phyloP scores from a whole-genome alignment of 2,113 vertebrate genomes.

The Equus przewalskii region DNA sequence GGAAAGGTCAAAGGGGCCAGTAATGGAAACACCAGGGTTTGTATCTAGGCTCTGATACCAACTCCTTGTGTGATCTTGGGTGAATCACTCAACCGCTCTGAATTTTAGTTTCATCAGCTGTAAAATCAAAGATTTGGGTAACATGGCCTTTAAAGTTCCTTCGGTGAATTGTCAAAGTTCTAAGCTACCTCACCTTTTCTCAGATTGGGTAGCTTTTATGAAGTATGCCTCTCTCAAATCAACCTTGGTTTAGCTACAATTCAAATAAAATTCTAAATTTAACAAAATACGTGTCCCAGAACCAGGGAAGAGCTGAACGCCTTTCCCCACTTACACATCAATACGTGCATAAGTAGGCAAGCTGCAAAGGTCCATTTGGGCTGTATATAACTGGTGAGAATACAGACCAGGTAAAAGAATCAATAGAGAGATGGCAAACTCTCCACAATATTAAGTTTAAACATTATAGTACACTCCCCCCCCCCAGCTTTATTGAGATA shows the following conservation, averaged over 20 bases:
- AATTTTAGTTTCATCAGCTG: neutral
- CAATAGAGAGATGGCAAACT: neutral
- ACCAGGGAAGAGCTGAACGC: neutral
- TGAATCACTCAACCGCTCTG: neutral
- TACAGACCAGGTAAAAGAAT: neutral
- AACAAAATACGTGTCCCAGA: neutral
- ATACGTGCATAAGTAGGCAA: neutral
- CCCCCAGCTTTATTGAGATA: neutral
- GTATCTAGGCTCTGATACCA: neutral
- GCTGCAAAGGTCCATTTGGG: neutral
- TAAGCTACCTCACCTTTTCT: neutral
- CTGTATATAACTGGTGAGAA: neutral
- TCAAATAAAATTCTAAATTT: neutral
- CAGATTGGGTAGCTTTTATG: neutral
- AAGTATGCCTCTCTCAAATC: neutral
- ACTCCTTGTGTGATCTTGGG: neutral
- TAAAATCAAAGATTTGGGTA: neutral
- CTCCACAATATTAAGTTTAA: neutral
- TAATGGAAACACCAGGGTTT: neutral
- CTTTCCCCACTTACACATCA: neutral
- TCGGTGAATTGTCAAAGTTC: neutral
- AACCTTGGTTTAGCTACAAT: neutral
- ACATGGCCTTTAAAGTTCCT: neutral
- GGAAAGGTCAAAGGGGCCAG: neutral
- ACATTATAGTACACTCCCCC: neutral